These are phyloP conservation scores for Mamestra configurata DNA, from an alignment of 1,140 invertebrate species.

Conservation along the genomic window DNA sequence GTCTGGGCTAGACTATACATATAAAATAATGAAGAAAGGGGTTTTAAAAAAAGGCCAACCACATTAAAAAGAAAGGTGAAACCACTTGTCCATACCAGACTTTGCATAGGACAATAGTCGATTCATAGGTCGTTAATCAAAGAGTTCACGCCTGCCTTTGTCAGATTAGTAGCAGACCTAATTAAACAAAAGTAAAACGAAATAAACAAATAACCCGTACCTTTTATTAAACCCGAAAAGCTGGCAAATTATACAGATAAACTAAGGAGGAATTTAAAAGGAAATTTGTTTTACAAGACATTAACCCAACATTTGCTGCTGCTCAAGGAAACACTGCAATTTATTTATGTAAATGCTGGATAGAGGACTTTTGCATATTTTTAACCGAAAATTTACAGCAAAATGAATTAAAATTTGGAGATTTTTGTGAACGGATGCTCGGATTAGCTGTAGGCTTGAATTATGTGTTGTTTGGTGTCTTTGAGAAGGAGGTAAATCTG, in stretches of 20 bases:
- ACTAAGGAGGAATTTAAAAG: constrained; percentile 35
- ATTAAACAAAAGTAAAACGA: constrained; percentile 33
- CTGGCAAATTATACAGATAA: constrained; percentile 4
- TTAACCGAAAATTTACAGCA: not conserved
- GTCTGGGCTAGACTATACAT: too few species aligned
- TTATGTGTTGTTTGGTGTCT: constrained; percentile 7
- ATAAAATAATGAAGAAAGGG: too few species aligned
- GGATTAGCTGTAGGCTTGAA: constrained; percentile 31
- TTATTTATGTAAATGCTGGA: constrained; percentile 44
- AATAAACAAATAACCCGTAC: constrained; percentile 16
- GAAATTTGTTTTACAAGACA: constrained; percentile 46
- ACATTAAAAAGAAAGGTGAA: too few species aligned
- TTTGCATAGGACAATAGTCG: not conserved
- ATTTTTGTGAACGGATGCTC: constrained; percentile 15
- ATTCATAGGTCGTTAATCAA: not conserved
- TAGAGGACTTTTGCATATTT: not conserved
- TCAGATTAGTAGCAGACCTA: constrained; percentile 13
- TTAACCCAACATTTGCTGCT: constrained; percentile 6
- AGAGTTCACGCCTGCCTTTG: not conserved
- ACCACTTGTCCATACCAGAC: not conserved
- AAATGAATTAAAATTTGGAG: constrained; percentile 27
- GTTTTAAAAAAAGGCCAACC: too few species aligned
- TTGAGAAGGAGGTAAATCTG: not conserved
- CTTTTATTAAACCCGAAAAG: constrained; percentile 27
- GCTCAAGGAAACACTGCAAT: constrained; percentile 23